phyloP scores from a whole-genome alignment of 2,888 invertebrate genomes.

The Diogma glabrata region DNA sequence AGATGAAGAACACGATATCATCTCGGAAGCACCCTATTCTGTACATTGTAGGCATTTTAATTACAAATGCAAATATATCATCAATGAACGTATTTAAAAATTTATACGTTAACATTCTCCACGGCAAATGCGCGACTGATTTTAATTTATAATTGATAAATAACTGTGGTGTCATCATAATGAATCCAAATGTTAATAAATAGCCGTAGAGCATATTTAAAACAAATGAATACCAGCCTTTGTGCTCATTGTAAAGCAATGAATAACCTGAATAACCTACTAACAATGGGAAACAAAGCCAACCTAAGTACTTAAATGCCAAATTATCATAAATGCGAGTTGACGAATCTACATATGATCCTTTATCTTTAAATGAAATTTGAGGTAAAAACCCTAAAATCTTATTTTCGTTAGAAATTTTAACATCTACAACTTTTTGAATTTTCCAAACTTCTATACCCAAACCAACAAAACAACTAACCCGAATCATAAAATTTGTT shows the following conservation, averaged over 20 bases:
- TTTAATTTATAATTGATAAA: constrained; percentile 99
- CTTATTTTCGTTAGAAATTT: constrained; percentile 59
- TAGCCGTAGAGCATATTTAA: constrained; percentile 96
- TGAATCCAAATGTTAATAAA: constrained; percentile 95
- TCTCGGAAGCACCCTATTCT: constrained; percentile 96
- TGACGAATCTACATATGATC: constrained; percentile 89
- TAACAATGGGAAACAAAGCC: constrained; percentile 89
- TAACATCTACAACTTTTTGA: constrained; percentile 85
- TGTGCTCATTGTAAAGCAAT: constrained; percentile 89
- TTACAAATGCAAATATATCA: constrained; percentile 99
- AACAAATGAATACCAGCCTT: constrained; percentile 98
- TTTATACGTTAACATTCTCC: constrained; percentile 99
- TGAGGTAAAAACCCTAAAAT: constrained; percentile 70
- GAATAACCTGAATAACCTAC: constrained; percentile 93
- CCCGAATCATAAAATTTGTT: constrained; percentile 89
- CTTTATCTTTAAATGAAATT: constrained; percentile 79
- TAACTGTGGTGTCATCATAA: constrained; percentile 99
- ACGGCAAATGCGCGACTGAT: constrained; percentile 97
- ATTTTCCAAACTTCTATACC: constrained; percentile 99
- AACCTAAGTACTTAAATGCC: constrained; percentile 93
- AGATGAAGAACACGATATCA: constrained; percentile 98
- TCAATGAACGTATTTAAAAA: constrained; percentile 99
- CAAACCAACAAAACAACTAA: constrained; percentile 89
- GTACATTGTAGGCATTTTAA: constrained; percentile 99
- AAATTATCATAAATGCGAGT: constrained; percentile 89